These are phyloP conservation scores for Ctenochaetus hawaiiensis DNA, from an alignment of 2,797 vertebrate genomes.

Conservation along the genomic window DNA sequence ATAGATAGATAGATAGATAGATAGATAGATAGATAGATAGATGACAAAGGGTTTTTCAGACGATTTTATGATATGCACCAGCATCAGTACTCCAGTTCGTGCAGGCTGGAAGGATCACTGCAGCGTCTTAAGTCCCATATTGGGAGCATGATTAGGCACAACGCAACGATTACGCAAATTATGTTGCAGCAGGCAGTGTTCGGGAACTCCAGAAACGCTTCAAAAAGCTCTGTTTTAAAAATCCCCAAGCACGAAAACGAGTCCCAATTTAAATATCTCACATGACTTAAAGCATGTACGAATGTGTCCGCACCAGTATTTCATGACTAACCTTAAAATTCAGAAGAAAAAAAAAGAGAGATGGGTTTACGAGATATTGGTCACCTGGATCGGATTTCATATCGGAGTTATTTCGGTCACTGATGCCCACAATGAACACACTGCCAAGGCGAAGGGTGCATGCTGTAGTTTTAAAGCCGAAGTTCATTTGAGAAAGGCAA, in stretches of 20 bases:
- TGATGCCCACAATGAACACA: constrained; percentile 58
- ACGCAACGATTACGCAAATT: constrained; percentile 86
- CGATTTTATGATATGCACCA: constrained; percentile 56
- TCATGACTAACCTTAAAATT: constrained; percentile 31
- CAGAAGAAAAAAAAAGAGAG: neutral
- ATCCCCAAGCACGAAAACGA: constrained; percentile 35
- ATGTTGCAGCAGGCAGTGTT: constrained; percentile 78
- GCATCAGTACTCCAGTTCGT: constrained; percentile 71
- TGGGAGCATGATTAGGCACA: constrained; percentile 84
- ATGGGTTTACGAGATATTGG: constrained; percentile 25
- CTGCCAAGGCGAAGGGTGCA: constrained; percentile 60
- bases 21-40: constrained; percentile 50
- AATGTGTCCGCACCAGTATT: constrained; percentile 26
- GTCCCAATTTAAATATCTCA: constrained; percentile 26
- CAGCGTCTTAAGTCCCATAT: constrained; percentile 85
- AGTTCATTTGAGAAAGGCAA: constrained; percentile 68
- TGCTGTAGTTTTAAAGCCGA: constrained; percentile 68
- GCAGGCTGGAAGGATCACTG: constrained; percentile 76
- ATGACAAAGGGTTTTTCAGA: constrained; percentile 30
- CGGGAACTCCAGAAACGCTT: constrained; percentile 71
- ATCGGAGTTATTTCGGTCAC: constrained; percentile 72
- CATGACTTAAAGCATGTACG: neutral
- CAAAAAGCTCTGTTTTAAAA: constrained; percentile 37
- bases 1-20: constrained; percentile 66
- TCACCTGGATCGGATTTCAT: constrained; percentile 70